Base-by-base conservation (phyloP, 2,797 vertebrate genomes). In the Perodicticus potto region DNA sequence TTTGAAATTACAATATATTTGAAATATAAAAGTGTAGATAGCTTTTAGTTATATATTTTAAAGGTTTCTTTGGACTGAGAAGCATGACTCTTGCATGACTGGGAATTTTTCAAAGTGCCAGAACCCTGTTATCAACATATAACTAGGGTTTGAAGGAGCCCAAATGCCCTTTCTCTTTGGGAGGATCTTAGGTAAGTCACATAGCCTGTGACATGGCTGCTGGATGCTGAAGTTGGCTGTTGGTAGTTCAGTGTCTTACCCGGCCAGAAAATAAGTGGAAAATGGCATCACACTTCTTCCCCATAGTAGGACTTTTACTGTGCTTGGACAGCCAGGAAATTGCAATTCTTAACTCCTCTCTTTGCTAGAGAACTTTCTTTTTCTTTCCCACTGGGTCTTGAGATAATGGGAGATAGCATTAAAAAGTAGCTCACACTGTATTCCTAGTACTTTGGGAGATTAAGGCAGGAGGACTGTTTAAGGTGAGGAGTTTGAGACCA, bases 1-100 rank as follows among this genome's bases (percentile, higher is more conserved):
- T 89, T 91, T 92, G 32, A 82, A 86, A 49, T 77, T 72, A 40
- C 22, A 90, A 40, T n/a, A 29, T 67, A 81, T n/a, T 81, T 93
- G 59, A 91, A 88, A 95, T 83, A 61, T 73, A 11, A 86, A 91
- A 93, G 23, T 73, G 23, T 57, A 83, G 61, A 14, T 57, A 63
- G 70, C 3, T 72, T 49, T 91, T 63, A 70, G 45, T 57, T 76
- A 27, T 13, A 19, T 37, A 81, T 88, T 88, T 95, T 74, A 80
- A 90, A 87, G 13, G 13, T 93, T 94, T n/a, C 16, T 92, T 83
- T 83, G 92, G 32, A 23, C 63, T 10, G 6, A 43, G 43, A 87
- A 81, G 20, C 5, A 55, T 72, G n/a, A 3, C 1, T 16, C 4
- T 59, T 27, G 25, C 59, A 67, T 27, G 17, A n/a, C 49, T 76